Evolutionary conservation across 2,888 invertebrate species (phyloP), one percentile per base, ranked within the genome.

Genomic region (Argyresthia albistria): DNA sequence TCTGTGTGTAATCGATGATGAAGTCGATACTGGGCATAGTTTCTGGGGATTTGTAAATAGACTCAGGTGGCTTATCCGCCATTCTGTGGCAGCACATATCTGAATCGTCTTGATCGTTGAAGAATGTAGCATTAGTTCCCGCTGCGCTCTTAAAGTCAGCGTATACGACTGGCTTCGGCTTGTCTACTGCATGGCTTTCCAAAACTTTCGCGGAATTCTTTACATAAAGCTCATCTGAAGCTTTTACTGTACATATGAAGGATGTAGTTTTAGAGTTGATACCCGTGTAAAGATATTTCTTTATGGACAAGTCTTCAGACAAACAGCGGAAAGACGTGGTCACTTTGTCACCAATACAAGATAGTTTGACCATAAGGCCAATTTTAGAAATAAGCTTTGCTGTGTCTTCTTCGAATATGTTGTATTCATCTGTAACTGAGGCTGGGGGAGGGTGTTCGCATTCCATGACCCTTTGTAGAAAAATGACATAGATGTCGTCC

Each of bases 141-240:
- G 83, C 77, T 45, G 81, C 82, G 56, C 86, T 87, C 60, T 72
- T 83, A 55, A 73, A 86, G 56, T 79, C 75, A 1, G 86, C 86
- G 55, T 62, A 83, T 12, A 57, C 60, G 36, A 80, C 67, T 58
- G 73, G 73, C 50, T 61, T 66, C 0, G 60, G 54, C 64, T 76
- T 71, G 58, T 82, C 78, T 55, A 70, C 65, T 25, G 63, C 58
- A 52, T 60, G 78, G 25, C 60, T 67, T 51, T 74, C 81, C 58
- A 75, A 73, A 39, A 82, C 65, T 58, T 80, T 81, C 55, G 76
- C 76, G 52, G 69, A 69, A 57, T 80, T 82, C 57, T 75, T 67
- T 63, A 67, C 67, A 46, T 76, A 84, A 43, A 65, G 63, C 64
- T 79, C 76, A 51, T 84, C 84, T 0, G 80, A 78, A 1, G 82